A percentile compares a stretch with the other conserved stretches of the same genome.
These are phyloP conservation scores for Atta colombica DNA, from an alignment of 1,140 invertebrate species.

Conservation along the genomic window DNA sequence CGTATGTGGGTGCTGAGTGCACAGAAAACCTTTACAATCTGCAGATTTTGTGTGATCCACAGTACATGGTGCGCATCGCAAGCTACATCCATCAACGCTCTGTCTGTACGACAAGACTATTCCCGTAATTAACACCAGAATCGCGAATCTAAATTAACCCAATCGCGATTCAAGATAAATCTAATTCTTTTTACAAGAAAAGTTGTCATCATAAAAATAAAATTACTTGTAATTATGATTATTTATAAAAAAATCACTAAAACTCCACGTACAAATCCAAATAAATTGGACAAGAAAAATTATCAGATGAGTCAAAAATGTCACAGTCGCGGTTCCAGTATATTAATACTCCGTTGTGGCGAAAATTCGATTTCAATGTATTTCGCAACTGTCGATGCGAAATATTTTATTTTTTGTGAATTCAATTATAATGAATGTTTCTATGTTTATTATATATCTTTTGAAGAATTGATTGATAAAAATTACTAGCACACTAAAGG, in stretches of 20 bases:
- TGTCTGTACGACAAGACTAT: neutral
- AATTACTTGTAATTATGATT: too few species aligned
- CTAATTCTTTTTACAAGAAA: too few species aligned
- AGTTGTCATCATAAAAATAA: too few species aligned
- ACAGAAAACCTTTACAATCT: conserved; percentile 32
- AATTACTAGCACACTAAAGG: neutral
- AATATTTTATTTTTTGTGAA: neutral
- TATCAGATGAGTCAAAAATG: too few species aligned
- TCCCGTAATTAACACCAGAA: neutral
- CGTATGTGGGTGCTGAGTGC: neutral
- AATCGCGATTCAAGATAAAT: too few species aligned
- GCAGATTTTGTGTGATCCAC: conserved; percentile 2
- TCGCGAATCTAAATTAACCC: too few species aligned
- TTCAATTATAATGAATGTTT: neutral
- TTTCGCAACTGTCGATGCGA: neutral
- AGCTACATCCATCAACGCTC: neutral
- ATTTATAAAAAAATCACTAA: too few species aligned
- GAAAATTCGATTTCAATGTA: neutral
- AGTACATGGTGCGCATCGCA: neutral
- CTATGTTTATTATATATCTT: neutral
- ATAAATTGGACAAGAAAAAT: too few species aligned
- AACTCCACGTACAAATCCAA: too few species aligned
- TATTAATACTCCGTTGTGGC: neutral
- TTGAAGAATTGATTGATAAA: neutral
- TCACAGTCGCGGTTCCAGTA: too few species aligned